phyloP scores from a whole-genome alignment of 2,797 vertebrate genomes.

The Botia kubotai region DNA sequence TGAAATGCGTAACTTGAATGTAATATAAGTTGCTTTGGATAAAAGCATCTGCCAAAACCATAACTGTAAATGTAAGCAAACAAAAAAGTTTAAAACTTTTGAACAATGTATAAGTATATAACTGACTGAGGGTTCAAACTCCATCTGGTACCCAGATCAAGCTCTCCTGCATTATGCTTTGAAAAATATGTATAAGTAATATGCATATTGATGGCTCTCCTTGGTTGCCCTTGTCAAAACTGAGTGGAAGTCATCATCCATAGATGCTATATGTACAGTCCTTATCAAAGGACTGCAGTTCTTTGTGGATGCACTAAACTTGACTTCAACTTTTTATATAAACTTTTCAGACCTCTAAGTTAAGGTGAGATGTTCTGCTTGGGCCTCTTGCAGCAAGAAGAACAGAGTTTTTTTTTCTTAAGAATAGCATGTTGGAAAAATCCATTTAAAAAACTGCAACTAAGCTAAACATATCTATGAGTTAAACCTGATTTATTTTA shows the following conservation, averaged over 20 bases:
- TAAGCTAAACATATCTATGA: background rate
- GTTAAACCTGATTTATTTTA: background rate
- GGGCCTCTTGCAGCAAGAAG: constrained; percentile 7
- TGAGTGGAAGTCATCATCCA: constrained; percentile 52
- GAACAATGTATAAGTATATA: background rate
- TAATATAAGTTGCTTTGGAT: too few relatives aligned
- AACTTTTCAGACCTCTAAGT: constrained; percentile 50
- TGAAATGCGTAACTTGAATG: too few relatives aligned
- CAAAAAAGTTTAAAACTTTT: background rate
- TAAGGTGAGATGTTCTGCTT: constrained; percentile 52
- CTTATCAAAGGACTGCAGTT: constrained; percentile 64
- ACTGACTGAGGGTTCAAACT: background rate
- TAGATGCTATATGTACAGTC: constrained; percentile 58
- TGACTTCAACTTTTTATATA: constrained; percentile 35
- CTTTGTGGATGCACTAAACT: constrained; percentile 60
- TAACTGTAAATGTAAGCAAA: too few relatives aligned
- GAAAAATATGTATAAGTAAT: background rate
- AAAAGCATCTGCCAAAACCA: too few relatives aligned
- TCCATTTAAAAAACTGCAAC: too few relatives aligned
- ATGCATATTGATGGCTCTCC: constrained; percentile 11
- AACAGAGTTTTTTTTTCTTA: constrained; percentile 41
- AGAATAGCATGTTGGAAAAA: background rate
- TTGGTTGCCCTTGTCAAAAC: constrained; percentile 28
- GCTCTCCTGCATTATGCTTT: background rate
- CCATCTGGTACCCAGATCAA: background rate